Base-by-base conservation (phyloP, 2,888 invertebrate species). In the Rutpela maculata region DNA sequence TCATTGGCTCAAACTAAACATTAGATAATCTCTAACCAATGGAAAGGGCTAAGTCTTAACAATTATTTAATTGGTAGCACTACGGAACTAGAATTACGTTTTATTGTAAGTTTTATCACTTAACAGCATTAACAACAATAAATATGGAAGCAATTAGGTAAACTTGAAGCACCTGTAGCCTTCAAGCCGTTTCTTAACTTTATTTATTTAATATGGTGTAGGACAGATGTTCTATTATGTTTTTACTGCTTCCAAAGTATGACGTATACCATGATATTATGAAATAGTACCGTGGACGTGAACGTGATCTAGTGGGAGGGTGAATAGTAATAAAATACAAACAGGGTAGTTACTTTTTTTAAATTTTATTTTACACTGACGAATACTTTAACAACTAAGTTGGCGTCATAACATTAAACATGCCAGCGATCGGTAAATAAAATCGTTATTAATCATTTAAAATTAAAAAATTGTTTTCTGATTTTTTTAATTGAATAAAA, bases 1-100 rank as follows among this genome's bases (percentile, higher is more conserved):
- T 77, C 76, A 83, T 82, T 82, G 82, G 82, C 43, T 50, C 50
- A 50, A 50, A 50, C n/a, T n/a, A n/a, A 50, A 50, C 6, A n/a
- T 50, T 50, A 50, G 50, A 50, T 50, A 50, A 50, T 50, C 50
- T 50, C 50, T 50, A 50, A n/a, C 50, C 50, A 50, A 50, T 50
- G n/a, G n/a, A 15, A 50, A n/a, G 15, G 7, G n/a, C n/a, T 50
- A 50, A 6, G 2, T n/a, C n/a, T n/a, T 50, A 50, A 50, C 15
- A 50, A n/a, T 50, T 50, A n/a, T 50, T 2, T 50, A 50, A 50
- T 50, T 50, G 50, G 50, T n/a, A 50, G 15, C n/a, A 50, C n/a
- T n/a, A n/a, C 50, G n/a, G 50, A 50, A 50, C n/a, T 50, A 50
- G n/a, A 50, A 50, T 43, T 50, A 50, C 4, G 1, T 50, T n/a